Evolutionary conservation across 2,113 vertebrate genomes (phyloP), one percentile per base, ranked within the genome.

Genomic region (Peromyscus maniculatus): DNA sequence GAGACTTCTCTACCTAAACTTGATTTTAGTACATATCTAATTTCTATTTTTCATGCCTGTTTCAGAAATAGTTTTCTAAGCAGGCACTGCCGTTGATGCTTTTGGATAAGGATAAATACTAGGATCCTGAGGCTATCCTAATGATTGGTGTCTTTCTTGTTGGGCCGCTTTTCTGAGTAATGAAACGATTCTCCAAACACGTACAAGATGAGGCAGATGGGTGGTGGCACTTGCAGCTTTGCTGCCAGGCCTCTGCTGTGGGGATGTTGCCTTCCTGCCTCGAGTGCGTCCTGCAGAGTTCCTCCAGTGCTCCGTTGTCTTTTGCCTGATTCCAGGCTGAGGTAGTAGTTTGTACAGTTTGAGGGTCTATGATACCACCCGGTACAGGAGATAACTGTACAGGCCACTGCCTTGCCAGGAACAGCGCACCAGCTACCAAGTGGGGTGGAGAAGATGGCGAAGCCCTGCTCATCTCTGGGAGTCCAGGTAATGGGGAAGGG

Each of bases 331-430:
- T 99, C 99, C 99, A 99, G 99, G 98, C 99, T 99, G 99, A 99
- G 99, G 99, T 99, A 99, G 99, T 99, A 99, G 99, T 99, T 99
- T 99, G 99, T 99, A 99, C 99, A 99, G 99, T 99, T 99, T 99
- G 99, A 99, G 99, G 99, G 99, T 99, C 99, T 99, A 99, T 99
- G 99, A 99, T 99, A 99, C 99, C 99, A 99, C 99, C 99, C 99
- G 99, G 99, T 99, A 99, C 99, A 99, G 99, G 99, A 99, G 99
- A 99, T 99, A 99, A 99, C 99, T 99, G 99, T 99, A 99, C 99
- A 99, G 99, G 99, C 99, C 99, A 99, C 99, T 99, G 99, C 99
- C 99, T 99, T 99, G 99, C 99, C 99, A 99, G 99, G 99, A 99
- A 98, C 99, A 98, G 99, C 96, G 99, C 99, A 0, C 98, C 96